Evolutionary conservation across 2,797 vertebrate genomes (phyloP).

Genomic region (Syngnathus acus): DNA sequence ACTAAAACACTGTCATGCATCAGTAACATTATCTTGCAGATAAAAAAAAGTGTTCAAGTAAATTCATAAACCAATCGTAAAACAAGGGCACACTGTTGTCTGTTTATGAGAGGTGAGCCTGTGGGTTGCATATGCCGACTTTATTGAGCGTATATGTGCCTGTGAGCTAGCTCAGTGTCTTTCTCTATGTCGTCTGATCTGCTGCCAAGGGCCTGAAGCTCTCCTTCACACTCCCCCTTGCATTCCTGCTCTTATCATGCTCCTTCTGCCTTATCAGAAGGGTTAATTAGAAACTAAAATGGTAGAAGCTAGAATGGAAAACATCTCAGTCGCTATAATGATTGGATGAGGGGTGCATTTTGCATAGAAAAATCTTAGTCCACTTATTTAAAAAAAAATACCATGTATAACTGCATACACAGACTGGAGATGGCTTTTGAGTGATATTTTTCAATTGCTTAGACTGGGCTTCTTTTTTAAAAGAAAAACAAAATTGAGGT

Average conservation of each 20-base stretch:
- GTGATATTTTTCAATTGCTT: not conserved
- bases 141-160: conserved; percentile 9
- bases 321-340: not conserved
- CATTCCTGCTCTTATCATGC: conserved; percentile 18
- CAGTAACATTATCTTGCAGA: not conserved
- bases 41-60: conserved; percentile 15
- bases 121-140: conserved; percentile 17
- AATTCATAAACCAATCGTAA: conserved; percentile 3
- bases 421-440: not conserved
- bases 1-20: not conserved
- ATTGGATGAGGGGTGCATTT: not conserved
- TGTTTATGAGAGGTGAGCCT: conserved; percentile 12
- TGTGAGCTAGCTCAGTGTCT: conserved; percentile 20
- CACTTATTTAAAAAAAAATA: too few relatives aligned
- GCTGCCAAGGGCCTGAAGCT: conserved; percentile 36
- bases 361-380: not conserved
- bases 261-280: conserved; percentile 19
- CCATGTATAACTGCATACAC: not conserved
- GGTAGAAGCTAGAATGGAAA: not conserved
- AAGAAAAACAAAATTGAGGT: not conserved
- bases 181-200: conserved; percentile 39
- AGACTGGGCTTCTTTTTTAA: not conserved
- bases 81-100: conserved; percentile 5
- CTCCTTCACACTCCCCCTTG: conserved; percentile 8
- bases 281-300: conserved; percentile 5